phyloP scores from a whole-genome alignment of 2,797 vertebrate species.

The Odontamblyopus rebecca region DNA sequence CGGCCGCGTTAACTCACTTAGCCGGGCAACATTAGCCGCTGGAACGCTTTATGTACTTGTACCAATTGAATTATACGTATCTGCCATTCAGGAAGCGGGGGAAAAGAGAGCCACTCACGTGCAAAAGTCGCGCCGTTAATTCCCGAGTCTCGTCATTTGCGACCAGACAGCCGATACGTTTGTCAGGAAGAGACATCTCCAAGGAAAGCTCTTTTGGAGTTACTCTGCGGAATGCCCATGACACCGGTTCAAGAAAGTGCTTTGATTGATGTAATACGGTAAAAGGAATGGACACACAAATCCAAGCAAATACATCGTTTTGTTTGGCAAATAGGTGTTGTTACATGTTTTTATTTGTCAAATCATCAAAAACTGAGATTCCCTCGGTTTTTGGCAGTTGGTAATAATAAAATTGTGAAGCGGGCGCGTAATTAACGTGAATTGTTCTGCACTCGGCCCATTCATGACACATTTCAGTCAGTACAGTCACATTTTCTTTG shows the following conservation, averaged over 20 bases:
- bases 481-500: too few relatives aligned
- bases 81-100: constrained; percentile 70
- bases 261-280: constrained; percentile 34
- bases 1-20: constrained; percentile 80
- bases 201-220: constrained; percentile 25
- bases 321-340: too few relatives aligned
- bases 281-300: too few relatives aligned
- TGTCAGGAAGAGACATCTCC: constrained; percentile 76
- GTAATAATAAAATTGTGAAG: too few relatives aligned
- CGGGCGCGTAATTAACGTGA: too few relatives aligned
- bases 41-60: constrained; percentile 83
- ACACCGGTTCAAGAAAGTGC: constrained; percentile 80
- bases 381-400: too few relatives aligned
- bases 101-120: constrained; percentile 73
- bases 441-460: too few relatives aligned
- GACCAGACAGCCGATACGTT: constrained; percentile 82
- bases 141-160: constrained; percentile 86
- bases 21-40: constrained; percentile 81
- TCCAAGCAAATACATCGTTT: too few relatives aligned
- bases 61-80: constrained; percentile 89
- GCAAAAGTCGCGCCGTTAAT: constrained; percentile 84
- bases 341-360: too few relatives aligned
- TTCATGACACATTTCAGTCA: too few relatives aligned
- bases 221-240: constrained; percentile 78
- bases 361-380: too few relatives aligned